phyloP scores from a whole-genome alignment of 2,888 invertebrate genomes.

The Cephus nigrinus region DNA sequence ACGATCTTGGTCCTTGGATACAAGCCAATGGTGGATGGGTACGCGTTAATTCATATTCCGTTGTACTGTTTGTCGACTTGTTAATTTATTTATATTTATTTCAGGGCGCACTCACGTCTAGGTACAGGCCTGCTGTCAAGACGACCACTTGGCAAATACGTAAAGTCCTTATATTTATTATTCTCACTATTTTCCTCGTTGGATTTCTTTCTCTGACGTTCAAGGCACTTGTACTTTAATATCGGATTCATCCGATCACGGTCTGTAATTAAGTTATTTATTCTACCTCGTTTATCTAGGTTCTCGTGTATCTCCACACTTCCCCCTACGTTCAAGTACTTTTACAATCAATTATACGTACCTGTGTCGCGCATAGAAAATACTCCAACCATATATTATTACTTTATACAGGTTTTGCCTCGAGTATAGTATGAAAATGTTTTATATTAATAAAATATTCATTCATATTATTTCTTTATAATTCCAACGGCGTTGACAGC shows the following conservation, averaged over 20 bases:
- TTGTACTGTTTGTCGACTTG: not conserved
- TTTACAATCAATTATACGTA: not conserved
- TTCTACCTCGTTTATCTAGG: not conserved
- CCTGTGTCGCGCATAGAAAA: not conserved
- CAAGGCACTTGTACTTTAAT: not conserved
- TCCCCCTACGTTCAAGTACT: not conserved
- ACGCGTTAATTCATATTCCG: slow-evolving; percentile 37
- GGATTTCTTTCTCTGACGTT: not conserved
- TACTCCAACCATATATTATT: not conserved
- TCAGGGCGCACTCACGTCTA: slow-evolving; percentile 45
- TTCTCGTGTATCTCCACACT: not conserved
- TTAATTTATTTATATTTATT: slow-evolving; percentile 17
- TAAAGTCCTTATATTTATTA: not conserved
- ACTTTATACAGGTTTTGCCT: not conserved
- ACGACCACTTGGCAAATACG: slow-evolving; percentile 39
- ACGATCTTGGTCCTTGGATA: slow-evolving; percentile 81
- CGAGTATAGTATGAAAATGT: not conserved
- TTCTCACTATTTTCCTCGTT: slow-evolving; percentile 7
- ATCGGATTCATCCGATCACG: not conserved
- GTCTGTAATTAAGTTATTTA: not conserved
- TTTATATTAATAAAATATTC: not conserved
- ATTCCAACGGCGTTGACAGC: not conserved
- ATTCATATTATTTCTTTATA: not conserved
- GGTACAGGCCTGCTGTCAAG: slow-evolving; percentile 43
- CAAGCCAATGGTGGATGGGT: slow-evolving; percentile 91